Evolutionary conservation across 2,797 vertebrate species (phyloP).

Genomic region (Siniperca undulata): DNA sequence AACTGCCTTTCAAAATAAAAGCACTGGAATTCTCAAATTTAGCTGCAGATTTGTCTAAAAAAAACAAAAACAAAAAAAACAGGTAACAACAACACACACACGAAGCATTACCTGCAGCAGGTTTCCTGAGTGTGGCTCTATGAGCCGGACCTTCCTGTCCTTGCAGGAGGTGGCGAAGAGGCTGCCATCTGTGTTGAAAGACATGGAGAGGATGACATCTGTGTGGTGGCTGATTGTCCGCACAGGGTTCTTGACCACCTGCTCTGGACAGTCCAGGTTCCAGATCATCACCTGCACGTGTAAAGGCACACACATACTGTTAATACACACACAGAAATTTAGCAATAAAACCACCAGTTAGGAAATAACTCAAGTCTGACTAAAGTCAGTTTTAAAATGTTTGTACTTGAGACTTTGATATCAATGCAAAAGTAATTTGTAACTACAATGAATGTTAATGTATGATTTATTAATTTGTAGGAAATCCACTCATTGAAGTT

Average conservation of each 20-base stretch:
- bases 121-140: constrained; percentile 87
- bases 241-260: constrained; percentile 87
- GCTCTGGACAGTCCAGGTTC: constrained; percentile 89
- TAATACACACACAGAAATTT: background rate
- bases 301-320: background rate
- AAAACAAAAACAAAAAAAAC: background rate
- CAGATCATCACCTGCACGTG: constrained; percentile 92
- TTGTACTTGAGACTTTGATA: too few species aligned
- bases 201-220: constrained; percentile 94
- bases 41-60: background rate
- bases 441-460: too few species aligned
- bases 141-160: constrained; percentile 90
- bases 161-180: constrained; percentile 91
- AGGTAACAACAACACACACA: background rate
- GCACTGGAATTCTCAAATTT: background rate
- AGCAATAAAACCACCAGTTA: background rate
- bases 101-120: constrained; percentile 84
- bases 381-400: background rate
- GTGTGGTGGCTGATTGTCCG: constrained; percentile 88
- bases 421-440: too few species aligned
- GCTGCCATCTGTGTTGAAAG: constrained; percentile 93
- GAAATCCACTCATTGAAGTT: background rate
- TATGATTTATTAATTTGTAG: background rate
- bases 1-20: background rate
- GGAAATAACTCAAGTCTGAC: background rate